Base-by-base conservation (phyloP, 2,888 invertebrate species). In the Eretmocerus hayati region DNA sequence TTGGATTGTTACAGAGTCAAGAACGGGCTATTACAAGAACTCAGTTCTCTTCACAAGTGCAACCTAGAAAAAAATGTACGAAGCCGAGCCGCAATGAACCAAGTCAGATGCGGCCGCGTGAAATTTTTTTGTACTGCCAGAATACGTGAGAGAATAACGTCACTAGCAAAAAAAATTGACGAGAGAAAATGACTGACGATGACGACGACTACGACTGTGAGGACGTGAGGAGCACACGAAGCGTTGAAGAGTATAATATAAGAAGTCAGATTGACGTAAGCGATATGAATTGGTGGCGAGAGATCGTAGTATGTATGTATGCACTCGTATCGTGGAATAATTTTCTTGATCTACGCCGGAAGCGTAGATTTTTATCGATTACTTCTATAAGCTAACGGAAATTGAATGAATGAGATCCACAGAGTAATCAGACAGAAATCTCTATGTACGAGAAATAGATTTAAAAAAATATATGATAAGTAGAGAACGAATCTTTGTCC, bases 1-100 rank as follows among this genome's bases (percentile, higher is more conserved):
- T 33, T 33, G 9, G 5, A 64, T n/a, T n/a, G n/a, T 74, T 72
- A 26, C 74, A 75, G 75, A 75, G 55, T 72, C 73, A 41, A 70
- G 75, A 58, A 69, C 74, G 56, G 81, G 83, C 62, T 90, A 90
- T 74, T 90, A 90, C 77, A 90, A 90, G 75, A 90, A 89, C 74
- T 90, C 90, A 30, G 89, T 90, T 59, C 78, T 90, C 57, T 90
- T 90, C 72, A 89, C 89, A 62, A 89, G 89, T 70, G 90, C 90
- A 67, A 90, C 90, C 72, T 80, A 80, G 67, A 66, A 64, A 58
- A 62, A 56, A 46, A 42, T 45, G 36, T n/a, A 30, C 56, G 58
- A 56, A 49, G 62, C 63, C 31, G 65, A 66, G 48, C 57, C 58
- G 54, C 58, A 55, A 56, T 56, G 54, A 56, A n/a, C 54, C 50